Conservation (phyloP, 1,140 invertebrate species). For the Heliothis virescens region DNA sequence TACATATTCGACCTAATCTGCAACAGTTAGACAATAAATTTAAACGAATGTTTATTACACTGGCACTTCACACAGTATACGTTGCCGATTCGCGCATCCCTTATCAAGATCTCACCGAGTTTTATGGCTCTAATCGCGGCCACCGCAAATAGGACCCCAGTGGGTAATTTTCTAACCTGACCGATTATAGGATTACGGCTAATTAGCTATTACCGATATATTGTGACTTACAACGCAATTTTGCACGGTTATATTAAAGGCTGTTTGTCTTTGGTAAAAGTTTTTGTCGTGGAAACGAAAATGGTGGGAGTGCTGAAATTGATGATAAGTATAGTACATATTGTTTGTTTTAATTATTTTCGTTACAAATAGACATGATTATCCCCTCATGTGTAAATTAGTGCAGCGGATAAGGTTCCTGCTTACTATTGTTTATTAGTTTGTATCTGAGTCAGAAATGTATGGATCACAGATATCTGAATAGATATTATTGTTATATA, state of each 20-base stretch:
- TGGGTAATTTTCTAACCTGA: constrained; percentile 82
- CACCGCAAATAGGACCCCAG: constrained; percentile 79
- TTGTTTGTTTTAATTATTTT: too few species aligned
- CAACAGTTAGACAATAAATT: constrained; percentile 48
- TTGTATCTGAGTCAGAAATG: too few species aligned
- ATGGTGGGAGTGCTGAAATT: constrained; percentile 34
- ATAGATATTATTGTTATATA: too few species aligned
- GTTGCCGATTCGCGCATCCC: constrained; percentile 77
- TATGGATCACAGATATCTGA: too few species aligned
- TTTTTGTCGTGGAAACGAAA: constrained; percentile 40
- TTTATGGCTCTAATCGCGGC: constrained; percentile 83
- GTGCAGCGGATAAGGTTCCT: too few species aligned
- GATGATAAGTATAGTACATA: too few species aligned
- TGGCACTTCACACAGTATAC: constrained; percentile 51
- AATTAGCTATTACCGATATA: constrained; percentile 85
- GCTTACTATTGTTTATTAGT: too few species aligned
- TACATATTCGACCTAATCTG: constrained; percentile 25
- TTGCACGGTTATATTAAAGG: constrained; percentile 51
- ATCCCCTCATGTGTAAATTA: too few species aligned
- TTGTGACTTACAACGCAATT: constrained; percentile 67
- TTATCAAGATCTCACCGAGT: constrained; percentile 83
- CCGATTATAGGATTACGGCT: constrained; percentile 83
- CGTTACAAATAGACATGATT: too few species aligned
- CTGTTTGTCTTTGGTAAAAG: constrained; percentile 47
- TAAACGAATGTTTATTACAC: constrained; percentile 50